Conservation (phyloP, 2,888 invertebrate species). For the Digitonthophagus gazella region DNA sequence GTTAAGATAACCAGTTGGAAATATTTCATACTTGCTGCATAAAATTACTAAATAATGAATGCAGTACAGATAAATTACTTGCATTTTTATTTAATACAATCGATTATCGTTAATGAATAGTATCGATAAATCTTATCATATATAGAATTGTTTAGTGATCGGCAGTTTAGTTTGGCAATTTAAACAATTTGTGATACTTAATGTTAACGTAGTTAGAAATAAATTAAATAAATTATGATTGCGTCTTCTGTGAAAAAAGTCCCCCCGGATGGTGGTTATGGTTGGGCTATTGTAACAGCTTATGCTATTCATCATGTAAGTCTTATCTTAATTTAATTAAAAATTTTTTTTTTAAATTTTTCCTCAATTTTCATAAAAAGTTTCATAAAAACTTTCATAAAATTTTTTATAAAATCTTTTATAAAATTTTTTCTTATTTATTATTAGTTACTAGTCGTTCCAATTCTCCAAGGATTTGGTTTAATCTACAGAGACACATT, state of each 20-base stretch:
- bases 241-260: slow-evolving; percentile 34
- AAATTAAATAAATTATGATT: too few relatives aligned
- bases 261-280: slow-evolving; percentile 55
- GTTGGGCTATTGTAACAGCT: slow-evolving; percentile 52
- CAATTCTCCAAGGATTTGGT: slow-evolving; percentile 62
- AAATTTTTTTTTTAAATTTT: too few relatives aligned
- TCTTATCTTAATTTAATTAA: slow-evolving; percentile 27
- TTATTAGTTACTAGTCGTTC: slow-evolving; percentile 29
- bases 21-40: too few relatives aligned
- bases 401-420: too few relatives aligned
- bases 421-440: background rate
- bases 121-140: background rate
- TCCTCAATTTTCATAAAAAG: too few relatives aligned
- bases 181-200: too few relatives aligned
- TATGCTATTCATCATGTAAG: slow-evolving; percentile 52
- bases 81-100: background rate
- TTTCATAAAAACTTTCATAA: too few relatives aligned
- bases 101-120: background rate
- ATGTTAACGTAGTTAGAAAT: background rate
- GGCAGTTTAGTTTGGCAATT: background rate
- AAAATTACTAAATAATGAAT: background rate
- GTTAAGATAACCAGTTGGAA: background rate
- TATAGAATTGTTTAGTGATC: background rate
- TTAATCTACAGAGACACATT: slow-evolving; percentile 65
- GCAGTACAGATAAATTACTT: background rate